Percentiles rank a stretch among this genome's conserved stretches.
Conservation (phyloP, 92 coral and sea anemone species). For the Heteractis magnifica region DNA sequence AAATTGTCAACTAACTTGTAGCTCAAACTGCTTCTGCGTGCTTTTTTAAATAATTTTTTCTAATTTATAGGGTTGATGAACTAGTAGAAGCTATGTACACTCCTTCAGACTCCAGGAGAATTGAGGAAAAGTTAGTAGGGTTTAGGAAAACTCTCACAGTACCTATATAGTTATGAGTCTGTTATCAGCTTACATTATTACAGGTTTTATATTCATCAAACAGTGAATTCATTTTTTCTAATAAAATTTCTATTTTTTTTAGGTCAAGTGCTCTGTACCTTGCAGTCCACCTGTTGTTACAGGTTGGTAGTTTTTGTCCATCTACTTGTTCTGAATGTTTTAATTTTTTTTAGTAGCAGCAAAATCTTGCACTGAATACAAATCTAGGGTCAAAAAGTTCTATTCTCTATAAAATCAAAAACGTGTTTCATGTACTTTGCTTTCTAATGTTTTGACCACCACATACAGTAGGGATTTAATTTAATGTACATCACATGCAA, state of each 20-base stretch:
- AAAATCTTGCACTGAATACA: too few species aligned
- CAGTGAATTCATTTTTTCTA: background rate
- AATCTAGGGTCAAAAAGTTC: too few species aligned
- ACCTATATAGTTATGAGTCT: too few species aligned
- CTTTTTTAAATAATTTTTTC: background rate
- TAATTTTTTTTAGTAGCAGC: background rate
- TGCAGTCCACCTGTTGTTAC: constrained; percentile 60
- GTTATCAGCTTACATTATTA: too few species aligned
- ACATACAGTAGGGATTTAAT: too few species aligned
- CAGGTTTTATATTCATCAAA: too few species aligned
- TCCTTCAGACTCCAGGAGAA: constrained; percentile 76
- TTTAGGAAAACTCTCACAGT: too few species aligned
- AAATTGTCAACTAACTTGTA: background rate
- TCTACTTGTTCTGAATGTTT: background rate
- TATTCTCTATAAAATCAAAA: too few species aligned
- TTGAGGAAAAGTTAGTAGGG: constrained; percentile 62
- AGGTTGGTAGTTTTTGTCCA: constrained; percentile 40
- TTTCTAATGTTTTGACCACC: too few species aligned
- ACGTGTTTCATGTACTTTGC: too few species aligned
- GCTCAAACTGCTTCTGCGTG: background rate
- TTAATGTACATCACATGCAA: too few species aligned
- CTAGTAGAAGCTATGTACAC: constrained; percentile 81
- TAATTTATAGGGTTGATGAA: constrained; percentile 67
- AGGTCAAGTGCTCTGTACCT: constrained; percentile 70
- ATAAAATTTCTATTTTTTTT: background rate